Percentiles rank a stretch among this genome's conserved stretches.
Conservation (phyloP, 2,888 invertebrate genomes). For the Scaptomyza caliginosa region DNA sequence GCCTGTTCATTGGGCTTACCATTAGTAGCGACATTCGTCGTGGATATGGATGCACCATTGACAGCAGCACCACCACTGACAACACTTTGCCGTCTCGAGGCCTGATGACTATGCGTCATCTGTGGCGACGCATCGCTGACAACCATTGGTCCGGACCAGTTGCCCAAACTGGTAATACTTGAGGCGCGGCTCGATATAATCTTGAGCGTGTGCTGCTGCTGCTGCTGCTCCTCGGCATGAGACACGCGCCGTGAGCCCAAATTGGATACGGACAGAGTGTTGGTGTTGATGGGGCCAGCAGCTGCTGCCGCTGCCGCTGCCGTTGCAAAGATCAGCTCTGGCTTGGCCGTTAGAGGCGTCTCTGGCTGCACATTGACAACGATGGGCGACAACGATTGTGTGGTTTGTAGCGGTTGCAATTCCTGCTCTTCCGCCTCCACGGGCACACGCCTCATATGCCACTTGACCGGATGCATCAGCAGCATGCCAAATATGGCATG, state of each 20-base stretch:
- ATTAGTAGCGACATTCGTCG: neutral
- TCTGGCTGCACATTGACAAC: slow-evolving; percentile 61
- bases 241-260: slow-evolving; percentile 49
- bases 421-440: slow-evolving; percentile 72
- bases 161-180: slow-evolving; percentile 83
- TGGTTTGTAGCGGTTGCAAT: slow-evolving; percentile 6
- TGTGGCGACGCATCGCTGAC: slow-evolving; percentile 80
- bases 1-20: neutral
- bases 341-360: slow-evolving; percentile 46
- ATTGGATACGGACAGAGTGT: slow-evolving; percentile 28
- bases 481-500: slow-evolving; percentile 89
- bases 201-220: slow-evolving; percentile 40
- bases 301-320: neutral
- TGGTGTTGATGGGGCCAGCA: slow-evolving; percentile 7
- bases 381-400: slow-evolving; percentile 23
- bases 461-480: slow-evolving; percentile 90
- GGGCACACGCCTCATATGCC: slow-evolving; percentile 87
- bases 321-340: slow-evolving; percentile 30
- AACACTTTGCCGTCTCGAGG: slow-evolving; percentile 62
- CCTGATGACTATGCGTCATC: slow-evolving; percentile 68
- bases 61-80: neutral
- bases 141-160: slow-evolving; percentile 82
- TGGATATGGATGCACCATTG: neutral
- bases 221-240: slow-evolving; percentile 44
- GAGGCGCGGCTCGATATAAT: slow-evolving; percentile 73